Conservation (phyloP, 2,888 invertebrate genomes). For the Notodonta dromedarius region DNA sequence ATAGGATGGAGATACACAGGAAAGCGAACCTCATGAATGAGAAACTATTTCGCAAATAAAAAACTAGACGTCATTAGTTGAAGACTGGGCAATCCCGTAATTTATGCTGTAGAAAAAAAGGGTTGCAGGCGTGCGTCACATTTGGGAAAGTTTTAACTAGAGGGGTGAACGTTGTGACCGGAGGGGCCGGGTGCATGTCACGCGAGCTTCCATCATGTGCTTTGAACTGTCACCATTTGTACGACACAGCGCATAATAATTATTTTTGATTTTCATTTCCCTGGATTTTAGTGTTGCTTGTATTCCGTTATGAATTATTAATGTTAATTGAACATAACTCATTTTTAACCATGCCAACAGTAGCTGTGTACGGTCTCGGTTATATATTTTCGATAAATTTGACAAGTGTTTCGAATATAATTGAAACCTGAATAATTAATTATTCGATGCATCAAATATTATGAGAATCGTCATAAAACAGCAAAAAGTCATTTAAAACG, state of each 20-base stretch:
- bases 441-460: not conserved
- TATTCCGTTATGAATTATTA: not conserved
- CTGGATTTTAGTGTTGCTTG: not conserved
- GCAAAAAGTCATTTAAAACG: too few relatives aligned
- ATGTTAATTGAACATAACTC: too few relatives aligned
- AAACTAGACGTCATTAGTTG: constrained; percentile 55
- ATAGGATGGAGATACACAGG: constrained; percentile 60
- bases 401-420: too few relatives aligned
- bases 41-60: constrained; percentile 47
- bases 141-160: constrained; percentile 78
- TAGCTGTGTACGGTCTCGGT: too few relatives aligned
- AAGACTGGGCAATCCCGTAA: constrained; percentile 59
- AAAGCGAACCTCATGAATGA: constrained; percentile 36
- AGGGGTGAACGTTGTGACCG: constrained; percentile 53
- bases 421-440: too few relatives aligned
- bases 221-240: constrained; percentile 64
- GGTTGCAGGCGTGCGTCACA: constrained; percentile 71
- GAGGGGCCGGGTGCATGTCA: constrained; percentile 60
- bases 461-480: too few relatives aligned
- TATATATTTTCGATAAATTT: too few relatives aligned
- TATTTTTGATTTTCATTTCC: constrained; percentile 24
- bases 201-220: constrained; percentile 67
- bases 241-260: constrained; percentile 43
- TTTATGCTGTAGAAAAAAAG: constrained; percentile 65
- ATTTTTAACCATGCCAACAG: too few relatives aligned